These are phyloP conservation scores for Calameuta idolon DNA, from an alignment of 2,888 invertebrate species.

Conservation along the genomic window DNA sequence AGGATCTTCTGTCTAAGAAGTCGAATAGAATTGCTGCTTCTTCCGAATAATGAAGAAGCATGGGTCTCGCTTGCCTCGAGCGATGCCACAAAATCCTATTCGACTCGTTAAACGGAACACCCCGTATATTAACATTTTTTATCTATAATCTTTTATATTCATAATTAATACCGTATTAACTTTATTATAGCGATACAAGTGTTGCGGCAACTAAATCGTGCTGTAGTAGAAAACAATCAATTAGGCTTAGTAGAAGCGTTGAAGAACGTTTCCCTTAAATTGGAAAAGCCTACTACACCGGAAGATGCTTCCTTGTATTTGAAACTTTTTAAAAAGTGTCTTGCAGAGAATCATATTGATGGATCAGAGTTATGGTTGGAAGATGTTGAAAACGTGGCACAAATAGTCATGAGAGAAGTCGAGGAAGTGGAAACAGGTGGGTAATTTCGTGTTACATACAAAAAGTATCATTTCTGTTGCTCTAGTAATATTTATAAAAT, in stretches of 20 bases:
- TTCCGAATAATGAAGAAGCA: no score
- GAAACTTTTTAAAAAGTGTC: constrained; percentile 69
- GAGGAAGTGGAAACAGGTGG: constrained; percentile 68
- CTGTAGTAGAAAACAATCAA: constrained; percentile 71
- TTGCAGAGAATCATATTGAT: constrained; percentile 67
- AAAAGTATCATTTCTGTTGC: background rate
- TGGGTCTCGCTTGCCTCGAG: background rate
- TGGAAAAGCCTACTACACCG: constrained; percentile 65
- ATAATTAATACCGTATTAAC: constrained; percentile 21
- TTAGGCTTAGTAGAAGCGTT: constrained; percentile 68
- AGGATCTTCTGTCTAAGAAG: background rate
- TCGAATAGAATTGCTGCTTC: no score
- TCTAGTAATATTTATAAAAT: background rate
- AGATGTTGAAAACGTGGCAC: constrained; percentile 69
- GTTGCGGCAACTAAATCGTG: constrained; percentile 72
- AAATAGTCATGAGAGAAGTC: constrained; percentile 69
- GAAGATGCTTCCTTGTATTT: constrained; percentile 71
- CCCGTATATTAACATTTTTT: background rate
- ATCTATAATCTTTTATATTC: background rate
- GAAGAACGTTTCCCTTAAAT: constrained; percentile 68
- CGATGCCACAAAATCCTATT: background rate
- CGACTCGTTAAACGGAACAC: background rate
- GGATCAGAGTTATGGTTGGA: constrained; percentile 73
- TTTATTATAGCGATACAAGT: constrained; percentile 70
- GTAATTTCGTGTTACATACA: constrained; percentile 32